A percentile compares a stretch with the other conserved stretches of the same genome.
Evolutionary conservation across 2,797 vertebrate species (phyloP).

Genomic region (Argyrosomus regius): DNA sequence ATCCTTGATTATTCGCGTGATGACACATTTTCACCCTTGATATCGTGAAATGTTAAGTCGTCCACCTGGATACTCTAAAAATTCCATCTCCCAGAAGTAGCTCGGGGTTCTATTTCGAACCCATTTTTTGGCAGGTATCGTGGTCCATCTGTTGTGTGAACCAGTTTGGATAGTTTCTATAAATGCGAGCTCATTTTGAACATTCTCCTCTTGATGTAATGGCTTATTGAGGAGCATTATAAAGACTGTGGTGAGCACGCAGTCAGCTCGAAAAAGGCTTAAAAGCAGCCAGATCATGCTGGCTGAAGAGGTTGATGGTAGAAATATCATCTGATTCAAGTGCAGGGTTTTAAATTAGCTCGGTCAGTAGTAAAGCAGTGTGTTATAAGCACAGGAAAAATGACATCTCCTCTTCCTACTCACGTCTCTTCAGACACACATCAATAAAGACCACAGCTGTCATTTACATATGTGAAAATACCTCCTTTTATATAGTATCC

Average conservation of each 20-base stretch:
- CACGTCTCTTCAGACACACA: neutral
- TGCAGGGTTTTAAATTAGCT: conserved; percentile 16
- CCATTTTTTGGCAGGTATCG: conserved; percentile 55
- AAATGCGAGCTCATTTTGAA: conserved; percentile 48
- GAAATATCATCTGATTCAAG: conserved; percentile 28
- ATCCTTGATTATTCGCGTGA: no score
- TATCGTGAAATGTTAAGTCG: conserved; percentile 30
- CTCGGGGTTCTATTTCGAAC: conserved; percentile 47
- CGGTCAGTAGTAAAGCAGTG: conserved; percentile 5
- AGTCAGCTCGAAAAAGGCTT: conserved; percentile 11
- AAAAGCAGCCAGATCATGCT: conserved; percentile 15
- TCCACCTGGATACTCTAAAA: conserved; percentile 57
- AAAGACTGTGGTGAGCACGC: conserved; percentile 19
- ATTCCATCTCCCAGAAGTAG: conserved; percentile 21
- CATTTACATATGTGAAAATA: neutral
- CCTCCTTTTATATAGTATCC: neutral
- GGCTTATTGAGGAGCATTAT: conserved; percentile 41
- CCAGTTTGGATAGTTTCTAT: conserved; percentile 43
- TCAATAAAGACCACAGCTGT: neutral
- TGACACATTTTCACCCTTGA: conserved; percentile 14
- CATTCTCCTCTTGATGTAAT: conserved; percentile 36
- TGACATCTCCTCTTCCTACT: neutral
- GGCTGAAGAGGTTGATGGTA: conserved; percentile 20
- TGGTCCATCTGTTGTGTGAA: conserved; percentile 70
- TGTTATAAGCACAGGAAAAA: neutral